Percentiles rank a stretch among this genome's conserved stretches.
Evolutionary conservation across 2,888 invertebrate species (phyloP).

Genomic region (Synanthedon myopaeformis): DNA sequence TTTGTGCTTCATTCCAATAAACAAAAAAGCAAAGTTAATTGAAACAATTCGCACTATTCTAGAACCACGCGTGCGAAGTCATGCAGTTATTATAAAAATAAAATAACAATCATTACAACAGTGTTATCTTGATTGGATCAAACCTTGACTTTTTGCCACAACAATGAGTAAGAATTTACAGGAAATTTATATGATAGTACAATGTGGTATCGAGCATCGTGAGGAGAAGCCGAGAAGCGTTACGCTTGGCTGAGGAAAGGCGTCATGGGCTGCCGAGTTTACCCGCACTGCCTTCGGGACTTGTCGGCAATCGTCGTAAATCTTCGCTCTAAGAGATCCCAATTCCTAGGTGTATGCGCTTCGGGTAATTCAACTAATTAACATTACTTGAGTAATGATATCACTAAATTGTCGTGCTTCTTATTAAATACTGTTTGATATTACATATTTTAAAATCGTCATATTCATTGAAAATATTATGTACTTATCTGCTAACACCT

Average conservation of each 20-base stretch:
- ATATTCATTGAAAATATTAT: too few relatives aligned
- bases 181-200: slow-evolving; percentile 22
- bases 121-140: slow-evolving; percentile 7
- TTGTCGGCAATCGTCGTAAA: slow-evolving; percentile 36
- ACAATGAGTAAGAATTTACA: slow-evolving; percentile 26
- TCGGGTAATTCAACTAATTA: slow-evolving; percentile 32
- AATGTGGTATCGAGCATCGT: slow-evolving; percentile 28
- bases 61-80: too few relatives aligned
- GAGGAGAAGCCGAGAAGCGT: slow-evolving; percentile 38
- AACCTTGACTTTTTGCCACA: slow-evolving; percentile 11
- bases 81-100: too few relatives aligned
- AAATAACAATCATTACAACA: neutral
- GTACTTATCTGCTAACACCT: too few relatives aligned
- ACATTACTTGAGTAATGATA: slow-evolving; percentile 34
- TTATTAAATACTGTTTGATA: slow-evolving; percentile 15
- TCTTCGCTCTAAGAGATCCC: slow-evolving; percentile 11
- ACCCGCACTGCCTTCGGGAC: slow-evolving; percentile 36
- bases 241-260: slow-evolving; percentile 33
- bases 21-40: too few relatives aligned
- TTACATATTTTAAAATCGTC: neutral
- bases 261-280: slow-evolving; percentile 49
- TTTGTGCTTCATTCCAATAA: too few relatives aligned
- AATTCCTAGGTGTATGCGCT: slow-evolving; percentile 23
- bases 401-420: slow-evolving; percentile 26
- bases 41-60: too few relatives aligned